Evolutionary conservation across 2,888 invertebrate genomes (phyloP), one percentile per base, ranked within the genome.

Genomic region (Hydriomena furcata): DNA sequence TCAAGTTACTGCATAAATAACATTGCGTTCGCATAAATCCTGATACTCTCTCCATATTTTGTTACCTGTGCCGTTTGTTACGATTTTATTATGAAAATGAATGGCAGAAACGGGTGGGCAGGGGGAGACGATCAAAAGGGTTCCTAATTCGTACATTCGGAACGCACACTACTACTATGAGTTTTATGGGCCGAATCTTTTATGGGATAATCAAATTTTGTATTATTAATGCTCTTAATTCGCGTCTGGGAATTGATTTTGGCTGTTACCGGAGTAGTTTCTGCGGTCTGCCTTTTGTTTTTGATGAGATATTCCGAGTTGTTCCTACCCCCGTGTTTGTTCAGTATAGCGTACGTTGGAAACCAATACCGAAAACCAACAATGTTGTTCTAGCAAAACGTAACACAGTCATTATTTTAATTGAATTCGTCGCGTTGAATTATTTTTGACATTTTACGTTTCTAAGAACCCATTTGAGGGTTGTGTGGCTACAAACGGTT

Each of bases 11-110:
- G 74, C 77, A 80, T 84, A 84, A 85, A 84, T 87, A 68, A 69
- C 69, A 75, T 81, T 74, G 80, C 77, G 82, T 79, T 79, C 76
- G 65, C 80, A 84, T 88, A 87, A 88, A 89, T 89, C 77, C 71
- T 63, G 75, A 76, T 79, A 84, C 85, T 81, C 77, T 82, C 85
- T 89, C 88, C 87, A 88, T 88, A 88, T 88, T 88, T 88, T 79
- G 86, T 84, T 90, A 89, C 89, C 89, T 90, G 85, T 68, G 73
- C 82, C 84, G 85, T 88, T 88, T 87, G 88, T 88, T 88, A 83
- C 89, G 85, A 89, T 89, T 89, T 89, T 89, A 89, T 89, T 89
- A 90, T 89, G 89, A 90, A 88, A 89, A 90, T 90, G 89, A 89
- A 89, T 87, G 89, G 87, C 84, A 83, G 80, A 69, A 66, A 63